phyloP scores from a whole-genome alignment of 2,888 invertebrate genomes.

The Sarcophaga caerulescens region DNA sequence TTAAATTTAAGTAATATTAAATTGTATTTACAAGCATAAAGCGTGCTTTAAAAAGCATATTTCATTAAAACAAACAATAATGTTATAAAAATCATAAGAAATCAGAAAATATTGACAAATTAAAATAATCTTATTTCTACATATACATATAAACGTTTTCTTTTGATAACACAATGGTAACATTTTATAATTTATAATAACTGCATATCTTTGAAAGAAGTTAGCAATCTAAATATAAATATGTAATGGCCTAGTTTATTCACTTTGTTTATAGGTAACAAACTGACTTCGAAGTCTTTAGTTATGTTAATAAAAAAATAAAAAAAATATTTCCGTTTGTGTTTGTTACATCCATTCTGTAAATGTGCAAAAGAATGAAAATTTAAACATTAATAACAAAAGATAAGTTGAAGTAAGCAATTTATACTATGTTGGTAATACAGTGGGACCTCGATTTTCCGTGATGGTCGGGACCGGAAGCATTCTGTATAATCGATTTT shows the following conservation, averaged over 20 bases:
- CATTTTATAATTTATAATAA: background rate
- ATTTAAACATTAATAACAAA: too few species aligned
- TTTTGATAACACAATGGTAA: conserved; percentile 8
- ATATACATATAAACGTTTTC: background rate
- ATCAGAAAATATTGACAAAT: background rate
- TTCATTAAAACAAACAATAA: conserved; percentile 6
- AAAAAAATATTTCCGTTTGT: too few species aligned
- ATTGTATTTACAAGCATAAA: background rate
- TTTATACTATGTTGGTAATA: too few species aligned
- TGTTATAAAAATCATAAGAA: conserved; percentile 2
- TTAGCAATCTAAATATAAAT: background rate
- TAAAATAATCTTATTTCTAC: background rate
- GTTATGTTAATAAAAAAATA: too few species aligned
- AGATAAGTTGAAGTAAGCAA: too few species aligned
- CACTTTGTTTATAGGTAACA: background rate
- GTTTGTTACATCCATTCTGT: too few species aligned
- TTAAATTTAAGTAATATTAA: conserved; percentile 2
- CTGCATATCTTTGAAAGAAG: background rate
- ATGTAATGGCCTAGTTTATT: background rate
- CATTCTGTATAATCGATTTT: too few species aligned
- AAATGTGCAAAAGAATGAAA: too few species aligned
- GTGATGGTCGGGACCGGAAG: too few species aligned
- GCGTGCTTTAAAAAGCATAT: background rate
- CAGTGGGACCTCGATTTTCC: too few species aligned
- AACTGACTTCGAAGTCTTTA: too few species aligned